Evolutionary conservation across 2,113 vertebrate genomes (phyloP).

Genomic region (Peromyscus californicus): DNA sequence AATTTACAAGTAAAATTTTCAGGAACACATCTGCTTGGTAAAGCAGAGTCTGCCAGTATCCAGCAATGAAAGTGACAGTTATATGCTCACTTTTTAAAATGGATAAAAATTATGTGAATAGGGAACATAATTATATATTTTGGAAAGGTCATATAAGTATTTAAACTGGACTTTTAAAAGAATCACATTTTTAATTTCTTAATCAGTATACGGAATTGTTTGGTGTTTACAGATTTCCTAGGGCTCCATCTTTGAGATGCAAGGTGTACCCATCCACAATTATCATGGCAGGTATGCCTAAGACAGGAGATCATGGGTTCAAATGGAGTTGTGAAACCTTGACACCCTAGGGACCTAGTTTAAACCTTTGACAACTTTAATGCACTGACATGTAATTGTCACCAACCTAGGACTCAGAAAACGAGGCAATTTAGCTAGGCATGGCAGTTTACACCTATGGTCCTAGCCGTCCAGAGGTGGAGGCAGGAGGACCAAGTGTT

Average conservation of each 20-base stretch:
- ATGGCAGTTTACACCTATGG: background rate
- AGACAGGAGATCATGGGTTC: background rate
- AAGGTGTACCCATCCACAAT: background rate
- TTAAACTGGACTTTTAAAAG: slow-evolving; percentile 62
- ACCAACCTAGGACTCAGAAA: background rate
- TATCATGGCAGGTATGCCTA: background rate
- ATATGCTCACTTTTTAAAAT: slow-evolving; percentile 71
- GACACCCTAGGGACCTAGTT: background rate
- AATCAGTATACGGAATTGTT: slow-evolving; percentile 40
- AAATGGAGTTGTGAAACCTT: background rate
- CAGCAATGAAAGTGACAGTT: slow-evolving; percentile 72
- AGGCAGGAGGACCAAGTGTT: background rate
- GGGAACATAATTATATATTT: slow-evolving; percentile 76
- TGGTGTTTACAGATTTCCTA: background rate
- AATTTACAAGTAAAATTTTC: slow-evolving; percentile 80
- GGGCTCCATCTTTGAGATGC: background rate
- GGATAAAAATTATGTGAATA: slow-evolving; percentile 74
- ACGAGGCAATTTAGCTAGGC: background rate
- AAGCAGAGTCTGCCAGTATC: slow-evolving; percentile 70
- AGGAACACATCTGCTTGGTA: slow-evolving; percentile 80
- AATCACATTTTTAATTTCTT: slow-evolving; percentile 40
- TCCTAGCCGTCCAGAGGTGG: background rate
- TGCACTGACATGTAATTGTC: background rate
- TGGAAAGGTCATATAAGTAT: slow-evolving; percentile 54
- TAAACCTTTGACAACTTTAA: background rate